Evolutionary conservation across 2,113 vertebrate species (phyloP).

Genomic region (Coptodon bakossiorum): DNA sequence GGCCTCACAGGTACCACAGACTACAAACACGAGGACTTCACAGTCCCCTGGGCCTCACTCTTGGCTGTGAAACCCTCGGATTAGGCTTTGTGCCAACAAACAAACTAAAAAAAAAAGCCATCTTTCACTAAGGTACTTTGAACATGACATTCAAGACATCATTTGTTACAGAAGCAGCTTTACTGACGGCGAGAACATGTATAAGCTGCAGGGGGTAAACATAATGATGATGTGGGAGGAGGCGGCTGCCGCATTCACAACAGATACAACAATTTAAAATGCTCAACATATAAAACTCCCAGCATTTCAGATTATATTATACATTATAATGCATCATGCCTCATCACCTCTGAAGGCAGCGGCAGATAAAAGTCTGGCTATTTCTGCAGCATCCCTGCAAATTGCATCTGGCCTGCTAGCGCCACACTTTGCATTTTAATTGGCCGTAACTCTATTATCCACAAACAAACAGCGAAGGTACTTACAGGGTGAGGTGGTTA

Average conservation of each 20-base stretch:
- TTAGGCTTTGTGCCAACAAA: neutral
- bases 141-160: slow-evolving; percentile 8
- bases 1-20: slow-evolving; percentile 1
- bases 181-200: neutral
- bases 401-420: slow-evolving; percentile 1
- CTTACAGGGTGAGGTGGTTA: slow-evolving; percentile 98
- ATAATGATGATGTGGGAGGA: slow-evolving; percentile 18
- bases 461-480: slow-evolving; percentile 8
- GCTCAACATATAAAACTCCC: neutral
- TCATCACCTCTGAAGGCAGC: slow-evolving; percentile 36
- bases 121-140: neutral
- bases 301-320: slow-evolving; percentile 26
- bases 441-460: neutral
- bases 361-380: neutral
- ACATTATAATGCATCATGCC: slow-evolving; percentile 18
- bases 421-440: slow-evolving; percentile 44
- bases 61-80: neutral
- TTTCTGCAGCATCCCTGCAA: slow-evolving; percentile 4
- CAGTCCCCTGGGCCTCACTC: neutral
- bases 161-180: neutral
- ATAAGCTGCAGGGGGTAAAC: neutral
- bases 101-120: neutral
- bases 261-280: slow-evolving; percentile 22
- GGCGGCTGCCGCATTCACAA: neutral
- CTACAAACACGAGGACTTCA: neutral